Evolutionary conservation across 2,797 vertebrate genomes (phyloP), one percentile per base, ranked within the genome.

Genomic region (Cottoperca gobio): DNA sequence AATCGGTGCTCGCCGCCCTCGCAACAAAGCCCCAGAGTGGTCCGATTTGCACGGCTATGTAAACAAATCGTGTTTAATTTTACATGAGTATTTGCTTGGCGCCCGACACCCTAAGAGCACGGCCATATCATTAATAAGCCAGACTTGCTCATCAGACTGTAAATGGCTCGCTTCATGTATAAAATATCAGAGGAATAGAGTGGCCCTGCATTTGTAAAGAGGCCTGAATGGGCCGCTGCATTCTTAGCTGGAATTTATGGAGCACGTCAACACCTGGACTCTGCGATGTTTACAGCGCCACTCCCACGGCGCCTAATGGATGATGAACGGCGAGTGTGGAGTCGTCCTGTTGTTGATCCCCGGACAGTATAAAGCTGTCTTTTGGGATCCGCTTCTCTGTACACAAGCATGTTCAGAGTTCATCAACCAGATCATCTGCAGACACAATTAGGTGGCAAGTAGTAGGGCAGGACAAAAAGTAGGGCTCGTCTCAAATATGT

Each of bases 131-230:
- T 93, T 92, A 94, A 93, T 93, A 93, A 90, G 91, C 86, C 88
- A 93, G 86, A 89, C 88, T 86, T 89, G 93, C 90, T 94, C 92
- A 93, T 93, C 92, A 91, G 92, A 93, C 93, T 88, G 90, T 90
- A 93, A 92, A 90, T 88, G 90, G 86, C 81, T 85, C 71, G 52
- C 89, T 91, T 93, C 92, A 95, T 94, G 87, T 92, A 92, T 95
- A 91, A 95, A 90, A 90, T 80, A 93, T 93, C 83, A 89, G 90
- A 88, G 70, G 78, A 83, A 79, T 70, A 74, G 84, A 92, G 90
- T 85, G 87, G 90, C 77, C 79, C 77, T 88, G 88, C 84, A 91
- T 89, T 76, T 83, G 77, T 81, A 73, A 92, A 76, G 90, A 90
- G 79, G 80, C 73, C 80, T 78, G 84, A 79, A 89, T 86, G 85